Evolutionary conservation across 1,140 invertebrate species (phyloP), one percentile per base, ranked within the genome.

Genomic region (Megalonaias nervosa): DNA sequence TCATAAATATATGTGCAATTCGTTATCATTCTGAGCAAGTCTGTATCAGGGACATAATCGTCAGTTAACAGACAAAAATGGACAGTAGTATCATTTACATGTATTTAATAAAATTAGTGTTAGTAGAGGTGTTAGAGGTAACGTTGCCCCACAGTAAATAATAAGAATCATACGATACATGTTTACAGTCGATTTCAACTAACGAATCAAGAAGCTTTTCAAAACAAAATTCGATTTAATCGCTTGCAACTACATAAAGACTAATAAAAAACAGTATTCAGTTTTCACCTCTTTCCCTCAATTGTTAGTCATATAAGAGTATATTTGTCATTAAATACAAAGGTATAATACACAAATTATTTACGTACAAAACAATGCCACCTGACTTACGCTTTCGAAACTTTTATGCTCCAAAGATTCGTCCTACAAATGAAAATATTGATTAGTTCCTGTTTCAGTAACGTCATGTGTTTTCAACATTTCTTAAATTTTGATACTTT

Each of bases 141-240:
- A 70, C 3, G 14, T 58, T 55, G 19, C 68, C 68, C 5, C 55
- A 70, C 16, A 70, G 19, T 16, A 70, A 6, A 13, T 58, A 59
- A 4, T 70, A 58, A 21, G 38, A 60, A 70, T 57, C 21, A n/a
- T 57, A 26, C 31, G 31, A 31, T 57, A 14, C 68, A 70, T 31
- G 31, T 58, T 57, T 70, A 17, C 55, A 57, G n/a, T 60, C 13
- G 57, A 58, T 21, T 26, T 19, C 59, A 56, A 57, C 59, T 12
- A 57, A 58, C 57, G 59, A 70, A 26, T 70, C 68, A 57, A 60
- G 3, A 31, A 70, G 48, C 26, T 55, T 12, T 58, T 70, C 68
- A 70, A 70, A 70, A n/a, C n/a, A 57, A 58, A 14, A 70, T 60
- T 14, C 58, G 68, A 2, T 57, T 70, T 57, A 13, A 70, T 70